A percentile compares a stretch with the other conserved stretches of the same genome.
Conservation (phyloP, 2,797 vertebrate species). For the Emydoidea blandingii region DNA sequence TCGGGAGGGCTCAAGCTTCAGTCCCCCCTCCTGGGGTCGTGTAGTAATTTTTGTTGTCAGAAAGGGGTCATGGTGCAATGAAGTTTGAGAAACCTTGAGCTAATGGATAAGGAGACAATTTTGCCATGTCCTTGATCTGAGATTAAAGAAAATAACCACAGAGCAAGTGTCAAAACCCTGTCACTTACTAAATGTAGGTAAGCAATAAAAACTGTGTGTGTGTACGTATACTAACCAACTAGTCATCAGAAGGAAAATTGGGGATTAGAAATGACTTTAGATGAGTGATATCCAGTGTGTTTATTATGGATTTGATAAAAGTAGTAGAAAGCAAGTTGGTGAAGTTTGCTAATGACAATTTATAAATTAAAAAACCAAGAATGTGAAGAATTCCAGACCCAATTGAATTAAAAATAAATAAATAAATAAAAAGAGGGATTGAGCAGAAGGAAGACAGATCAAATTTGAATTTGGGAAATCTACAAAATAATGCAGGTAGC, state of each 20-base stretch:
- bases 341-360: background rate
- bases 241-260: background rate
- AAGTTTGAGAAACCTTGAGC: no score
- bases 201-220: background rate
- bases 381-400: background rate
- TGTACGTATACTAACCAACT: background rate
- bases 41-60: no score
- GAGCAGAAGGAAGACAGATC: background rate
- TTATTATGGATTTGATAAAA: conserved; percentile 1
- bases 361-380: background rate
- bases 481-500: background rate
- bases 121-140: background rate
- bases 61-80: no score
- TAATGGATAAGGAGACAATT: background rate
- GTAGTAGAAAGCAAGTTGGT: background rate
- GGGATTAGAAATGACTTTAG: background rate
- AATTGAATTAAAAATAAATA: background rate
- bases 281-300: background rate
- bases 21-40: no score
- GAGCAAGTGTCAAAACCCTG: background rate
- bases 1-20: no score
- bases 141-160: background rate
- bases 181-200: background rate
- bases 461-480: background rate
- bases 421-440: background rate